phyloP scores from a whole-genome alignment of 2,888 invertebrate genomes.

The Caenorhabditis drosophilae region DNA sequence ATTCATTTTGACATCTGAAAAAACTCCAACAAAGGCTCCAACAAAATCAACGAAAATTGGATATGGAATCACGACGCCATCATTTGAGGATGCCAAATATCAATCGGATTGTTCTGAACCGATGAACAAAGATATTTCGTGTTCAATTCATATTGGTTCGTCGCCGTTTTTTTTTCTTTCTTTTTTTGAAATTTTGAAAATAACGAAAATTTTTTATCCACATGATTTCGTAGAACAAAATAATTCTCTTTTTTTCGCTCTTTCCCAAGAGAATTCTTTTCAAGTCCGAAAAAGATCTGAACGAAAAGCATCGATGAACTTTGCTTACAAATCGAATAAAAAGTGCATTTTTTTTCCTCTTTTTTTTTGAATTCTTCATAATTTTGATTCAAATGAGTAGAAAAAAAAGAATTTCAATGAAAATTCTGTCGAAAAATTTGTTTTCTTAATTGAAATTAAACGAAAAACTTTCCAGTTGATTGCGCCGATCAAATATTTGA shows the following conservation, averaged over 20 bases:
- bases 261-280: neutral
- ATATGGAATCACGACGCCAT: neutral
- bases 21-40: conserved; percentile 29
- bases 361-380: no score
- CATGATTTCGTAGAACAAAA: neutral
- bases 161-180: neutral
- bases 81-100: conserved; percentile 11
- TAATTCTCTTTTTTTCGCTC: neutral
- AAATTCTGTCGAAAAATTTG: neutral
- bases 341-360: no score
- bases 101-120: conserved; percentile 55
- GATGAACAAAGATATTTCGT: conserved; percentile 55
- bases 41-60: neutral
- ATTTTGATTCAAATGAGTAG: neutral
- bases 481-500: conserved; percentile 47
- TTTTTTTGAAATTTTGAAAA: neutral
- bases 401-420: neutral
- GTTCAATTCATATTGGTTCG: conserved; percentile 54
- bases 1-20: conserved; percentile 20
- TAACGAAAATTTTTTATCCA: neutral
- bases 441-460: neutral
- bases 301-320: neutral
- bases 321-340: no score
- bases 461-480: conserved; percentile 48
- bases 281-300: neutral